Conservation (phyloP, 2,888 invertebrate species). For the Molanna angustata region DNA sequence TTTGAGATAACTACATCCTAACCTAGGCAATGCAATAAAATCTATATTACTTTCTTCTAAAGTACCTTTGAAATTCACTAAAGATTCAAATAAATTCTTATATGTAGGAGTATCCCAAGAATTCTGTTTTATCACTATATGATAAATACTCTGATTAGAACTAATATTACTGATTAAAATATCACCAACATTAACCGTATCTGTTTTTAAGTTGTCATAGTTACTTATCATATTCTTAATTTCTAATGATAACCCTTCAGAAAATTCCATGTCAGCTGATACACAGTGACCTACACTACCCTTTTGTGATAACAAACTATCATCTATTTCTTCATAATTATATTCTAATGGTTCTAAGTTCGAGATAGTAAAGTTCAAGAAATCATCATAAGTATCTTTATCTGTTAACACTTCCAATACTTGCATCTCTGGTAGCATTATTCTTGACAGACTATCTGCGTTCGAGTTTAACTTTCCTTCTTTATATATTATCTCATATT, state of each 20-base stretch:
- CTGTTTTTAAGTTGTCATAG: not conserved
- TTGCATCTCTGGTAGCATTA: not conserved
- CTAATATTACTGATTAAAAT: not conserved
- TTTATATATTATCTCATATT: constrained; percentile 37
- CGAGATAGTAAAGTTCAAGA: not conserved
- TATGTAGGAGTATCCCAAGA: constrained; percentile 33
- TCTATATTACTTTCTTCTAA: constrained; percentile 25
- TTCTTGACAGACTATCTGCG: constrained; percentile 33
- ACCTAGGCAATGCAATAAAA: constrained; percentile 18
- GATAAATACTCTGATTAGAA: constrained; percentile 1
- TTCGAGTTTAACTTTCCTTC: constrained; percentile 36
- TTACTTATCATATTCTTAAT: constrained; percentile 3
- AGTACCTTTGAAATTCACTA: constrained; percentile 20
- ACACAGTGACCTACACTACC: not conserved
- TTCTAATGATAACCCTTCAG: not conserved
- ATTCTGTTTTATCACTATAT: constrained; percentile 25
- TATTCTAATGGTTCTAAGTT: not conserved
- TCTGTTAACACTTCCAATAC: constrained; percentile 22
- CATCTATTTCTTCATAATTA: constrained; percentile 5
- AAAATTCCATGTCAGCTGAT: constrained; percentile 11
- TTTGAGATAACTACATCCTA: not conserved
- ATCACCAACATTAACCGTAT: not conserved
- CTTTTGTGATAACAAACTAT: not conserved
- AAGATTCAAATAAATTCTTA: constrained; percentile 32
- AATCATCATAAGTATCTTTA: constrained; percentile 16